phyloP scores from a whole-genome alignment of 2,888 invertebrate species.

The Drosophila limbata region DNA sequence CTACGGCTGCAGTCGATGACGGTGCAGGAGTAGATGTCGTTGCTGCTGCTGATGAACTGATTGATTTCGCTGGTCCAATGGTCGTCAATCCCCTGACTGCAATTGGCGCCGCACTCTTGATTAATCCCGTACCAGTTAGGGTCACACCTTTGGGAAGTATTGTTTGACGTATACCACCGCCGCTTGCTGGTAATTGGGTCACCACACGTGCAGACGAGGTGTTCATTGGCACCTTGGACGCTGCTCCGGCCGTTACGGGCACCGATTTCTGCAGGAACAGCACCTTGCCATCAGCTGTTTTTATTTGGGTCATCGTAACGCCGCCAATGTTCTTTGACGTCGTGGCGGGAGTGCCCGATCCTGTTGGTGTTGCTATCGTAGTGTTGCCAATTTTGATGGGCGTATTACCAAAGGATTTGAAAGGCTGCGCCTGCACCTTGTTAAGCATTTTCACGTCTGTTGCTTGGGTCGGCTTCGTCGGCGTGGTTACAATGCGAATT shows the following conservation, averaged over 20 bases:
- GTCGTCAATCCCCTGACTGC: constrained; percentile 53
- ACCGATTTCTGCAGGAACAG: constrained; percentile 85
- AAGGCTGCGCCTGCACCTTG: constrained; percentile 52
- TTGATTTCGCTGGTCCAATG: constrained; percentile 19
- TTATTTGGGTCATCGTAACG: constrained; percentile 68
- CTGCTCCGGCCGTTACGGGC: constrained; percentile 16
- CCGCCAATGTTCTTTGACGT: constrained; percentile 46
- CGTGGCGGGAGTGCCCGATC: constrained; percentile 25
- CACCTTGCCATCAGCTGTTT: constrained; percentile 85
- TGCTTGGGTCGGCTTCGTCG: constrained; percentile 32
- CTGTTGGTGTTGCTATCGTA: constrained; percentile 50
- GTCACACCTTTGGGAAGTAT: constrained; percentile 61
- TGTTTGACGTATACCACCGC: constrained; percentile 56
- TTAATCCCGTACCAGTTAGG: constrained; percentile 43
- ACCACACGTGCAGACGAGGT: constrained; percentile 12
- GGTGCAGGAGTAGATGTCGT: background rate
- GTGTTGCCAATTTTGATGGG: constrained; percentile 67
- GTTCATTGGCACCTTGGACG: constrained; percentile 18
- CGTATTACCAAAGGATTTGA: constrained; percentile 32
- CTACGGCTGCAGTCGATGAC: constrained; percentile 3
- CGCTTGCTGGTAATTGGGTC: constrained; percentile 13
- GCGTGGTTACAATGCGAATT: constrained; percentile 40
- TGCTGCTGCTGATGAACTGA: constrained; percentile 9
- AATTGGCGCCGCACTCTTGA: constrained; percentile 45
- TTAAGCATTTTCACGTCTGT: constrained; percentile 66